Evolutionary conservation across 2,797 vertebrate genomes (phyloP).

Genomic region (Emydoidea blandingii): DNA sequence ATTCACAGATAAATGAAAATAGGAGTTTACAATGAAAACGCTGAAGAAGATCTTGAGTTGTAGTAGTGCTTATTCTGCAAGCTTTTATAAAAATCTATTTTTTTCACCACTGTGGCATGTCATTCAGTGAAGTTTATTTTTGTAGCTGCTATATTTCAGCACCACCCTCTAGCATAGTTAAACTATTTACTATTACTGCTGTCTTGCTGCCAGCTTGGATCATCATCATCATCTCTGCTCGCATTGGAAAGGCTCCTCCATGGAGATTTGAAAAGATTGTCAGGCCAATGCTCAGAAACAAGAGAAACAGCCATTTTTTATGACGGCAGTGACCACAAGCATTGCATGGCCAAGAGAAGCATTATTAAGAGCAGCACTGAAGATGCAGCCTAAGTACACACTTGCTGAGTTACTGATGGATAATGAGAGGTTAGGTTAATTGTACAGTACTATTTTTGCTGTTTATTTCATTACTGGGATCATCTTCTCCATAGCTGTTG

Average conservation of each 20-base stretch:
- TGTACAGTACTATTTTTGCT: neutral
- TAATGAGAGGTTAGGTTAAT: slow-evolving; percentile 25
- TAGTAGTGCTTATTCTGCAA: neutral
- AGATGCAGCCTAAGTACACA: neutral
- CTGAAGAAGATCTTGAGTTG: neutral
- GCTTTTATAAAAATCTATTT: rapidly evolving
- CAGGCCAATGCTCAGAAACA: slow-evolving; percentile 35
- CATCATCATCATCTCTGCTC: slow-evolving; percentile 31
- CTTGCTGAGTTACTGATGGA: neutral
- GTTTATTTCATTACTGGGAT: neutral
- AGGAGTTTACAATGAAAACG: neutral
- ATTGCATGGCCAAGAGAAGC: slow-evolving; percentile 23
- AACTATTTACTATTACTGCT: slow-evolving; percentile 38
- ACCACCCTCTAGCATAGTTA: neutral
- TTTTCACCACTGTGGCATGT: neutral
- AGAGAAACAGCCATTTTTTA: slow-evolving; percentile 47
- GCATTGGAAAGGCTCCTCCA: slow-evolving; percentile 22
- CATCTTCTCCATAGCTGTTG: slow-evolving; percentile 9
- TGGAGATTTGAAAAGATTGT: slow-evolving; percentile 40
- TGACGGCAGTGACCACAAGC: slow-evolving; percentile 15
- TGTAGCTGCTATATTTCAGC: neutral
- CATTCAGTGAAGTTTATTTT: neutral
- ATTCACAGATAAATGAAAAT: neutral
- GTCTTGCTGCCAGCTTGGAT: slow-evolving; percentile 13
- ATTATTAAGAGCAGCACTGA: neutral